phyloP scores from a whole-genome alignment of 2,888 invertebrate genomes.

The Ypsolopha sequella region DNA sequence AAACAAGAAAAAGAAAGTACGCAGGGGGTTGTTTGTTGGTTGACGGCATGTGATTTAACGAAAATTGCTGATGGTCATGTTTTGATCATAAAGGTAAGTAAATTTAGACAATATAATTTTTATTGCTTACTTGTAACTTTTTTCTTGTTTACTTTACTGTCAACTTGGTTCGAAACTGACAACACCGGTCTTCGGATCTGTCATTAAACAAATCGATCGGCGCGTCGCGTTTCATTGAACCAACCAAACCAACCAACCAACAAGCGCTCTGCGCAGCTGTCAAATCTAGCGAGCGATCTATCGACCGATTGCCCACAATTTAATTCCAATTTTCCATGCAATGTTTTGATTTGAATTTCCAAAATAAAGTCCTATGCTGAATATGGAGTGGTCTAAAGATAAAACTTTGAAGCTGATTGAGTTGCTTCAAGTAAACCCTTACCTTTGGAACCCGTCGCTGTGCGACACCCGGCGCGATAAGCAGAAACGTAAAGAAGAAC shows the following conservation, averaged over 20 bases:
- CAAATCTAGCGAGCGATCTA: slow-evolving; percentile 28
- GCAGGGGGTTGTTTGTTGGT: no score
- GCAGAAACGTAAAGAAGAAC: slow-evolving; percentile 54
- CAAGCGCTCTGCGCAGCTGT: no score
- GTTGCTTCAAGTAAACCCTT: slow-evolving; percentile 50
- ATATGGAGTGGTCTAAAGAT: slow-evolving; percentile 64
- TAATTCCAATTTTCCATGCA: background rate
- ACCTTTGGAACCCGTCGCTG: slow-evolving; percentile 52
- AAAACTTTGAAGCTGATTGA: slow-evolving; percentile 58
- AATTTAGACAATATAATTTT: no score
- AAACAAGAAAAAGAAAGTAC: no score
- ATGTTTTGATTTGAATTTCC: background rate
- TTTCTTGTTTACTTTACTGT: no score
- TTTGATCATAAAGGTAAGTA: no score
- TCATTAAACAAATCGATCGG: slow-evolving; percentile 16
- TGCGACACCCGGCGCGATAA: slow-evolving; percentile 55
- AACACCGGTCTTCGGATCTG: slow-evolving; percentile 8
- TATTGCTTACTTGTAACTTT: no score
- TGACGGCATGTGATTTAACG: no score
- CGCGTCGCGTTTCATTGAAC: slow-evolving; percentile 3
- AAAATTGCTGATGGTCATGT: no score
- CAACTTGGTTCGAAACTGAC: background rate
- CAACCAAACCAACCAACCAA: no score
- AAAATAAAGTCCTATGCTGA: background rate
- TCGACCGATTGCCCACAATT: slow-evolving; percentile 28